phyloP scores from a whole-genome alignment of 2,113 vertebrate species.

The Azemiops feae region DNA sequence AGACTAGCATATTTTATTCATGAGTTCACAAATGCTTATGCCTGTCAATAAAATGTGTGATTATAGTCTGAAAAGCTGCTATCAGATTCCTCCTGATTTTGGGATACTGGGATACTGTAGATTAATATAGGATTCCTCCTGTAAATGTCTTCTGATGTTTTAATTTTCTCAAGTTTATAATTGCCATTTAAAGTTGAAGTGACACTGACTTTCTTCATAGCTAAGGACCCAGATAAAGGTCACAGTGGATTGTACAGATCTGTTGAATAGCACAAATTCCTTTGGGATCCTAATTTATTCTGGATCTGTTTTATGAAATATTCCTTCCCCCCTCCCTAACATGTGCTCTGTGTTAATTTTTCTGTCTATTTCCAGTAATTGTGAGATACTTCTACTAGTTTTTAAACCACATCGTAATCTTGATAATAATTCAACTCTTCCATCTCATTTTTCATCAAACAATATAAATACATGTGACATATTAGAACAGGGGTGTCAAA shows the following conservation, averaged over 20 bases:
- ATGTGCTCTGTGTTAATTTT: not conserved
- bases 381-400: not conserved
- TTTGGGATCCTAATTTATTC: not conserved
- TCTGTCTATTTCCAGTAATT: not conserved
- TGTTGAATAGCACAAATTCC: not conserved
- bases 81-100: too few species aligned
- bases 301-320: not conserved
- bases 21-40: too few species aligned
- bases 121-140: not conserved
- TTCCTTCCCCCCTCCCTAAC: not conserved
- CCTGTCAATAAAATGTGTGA: too few species aligned
- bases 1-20: too few species aligned
- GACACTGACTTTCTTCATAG: not conserved
- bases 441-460: not conserved
- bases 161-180: not conserved
- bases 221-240: not conserved
- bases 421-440: not conserved
- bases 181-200: not conserved
- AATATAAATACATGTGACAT: not conserved
- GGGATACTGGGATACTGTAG: not conserved
- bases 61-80: too few species aligned
- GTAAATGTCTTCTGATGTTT: not conserved
- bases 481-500: not conserved
- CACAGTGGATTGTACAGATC: not conserved
- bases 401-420: not conserved